Conservation (phyloP, 2,888 invertebrate species). For the Calameuta idolon region DNA sequence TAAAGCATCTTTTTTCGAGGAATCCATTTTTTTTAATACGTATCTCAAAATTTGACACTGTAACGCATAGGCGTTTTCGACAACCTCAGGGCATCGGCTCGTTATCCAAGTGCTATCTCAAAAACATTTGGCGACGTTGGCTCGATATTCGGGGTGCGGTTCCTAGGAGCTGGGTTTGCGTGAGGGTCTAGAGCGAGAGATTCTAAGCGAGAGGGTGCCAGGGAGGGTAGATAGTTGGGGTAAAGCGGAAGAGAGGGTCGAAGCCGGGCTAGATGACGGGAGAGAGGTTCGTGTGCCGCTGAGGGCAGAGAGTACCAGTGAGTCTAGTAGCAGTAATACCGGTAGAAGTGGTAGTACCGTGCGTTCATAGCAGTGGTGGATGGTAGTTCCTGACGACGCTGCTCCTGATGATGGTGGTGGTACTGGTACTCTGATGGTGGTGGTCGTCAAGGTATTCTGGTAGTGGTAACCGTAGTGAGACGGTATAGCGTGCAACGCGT, state of each 20-base stretch:
- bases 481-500: constrained; percentile 44
- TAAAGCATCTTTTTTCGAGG: neutral
- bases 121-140: constrained; percentile 54
- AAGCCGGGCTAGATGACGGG: constrained; percentile 29
- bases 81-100: constrained; percentile 17
- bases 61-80: neutral
- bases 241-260: constrained; percentile 34
- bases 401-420: constrained; percentile 28
- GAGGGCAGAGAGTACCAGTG: constrained; percentile 28
- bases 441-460: constrained; percentile 17
- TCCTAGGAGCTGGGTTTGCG: constrained; percentile 58
- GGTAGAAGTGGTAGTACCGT: constrained; percentile 21
- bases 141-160: constrained; percentile 67
- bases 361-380: constrained; percentile 30
- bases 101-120: constrained; percentile 54
- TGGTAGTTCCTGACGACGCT: constrained; percentile 19
- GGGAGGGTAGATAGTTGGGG: constrained; percentile 16
- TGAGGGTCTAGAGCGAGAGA: constrained; percentile 40
- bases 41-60: constrained; percentile 4
- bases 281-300: constrained; percentile 20
- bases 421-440: constrained; percentile 26
- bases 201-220: constrained; percentile 31
- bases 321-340: constrained; percentile 28
- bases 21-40: neutral
- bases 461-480: neutral